phyloP scores from a whole-genome alignment of 53 echinoderm and acorn worm species.

The Holothuria leucospilota region DNA sequence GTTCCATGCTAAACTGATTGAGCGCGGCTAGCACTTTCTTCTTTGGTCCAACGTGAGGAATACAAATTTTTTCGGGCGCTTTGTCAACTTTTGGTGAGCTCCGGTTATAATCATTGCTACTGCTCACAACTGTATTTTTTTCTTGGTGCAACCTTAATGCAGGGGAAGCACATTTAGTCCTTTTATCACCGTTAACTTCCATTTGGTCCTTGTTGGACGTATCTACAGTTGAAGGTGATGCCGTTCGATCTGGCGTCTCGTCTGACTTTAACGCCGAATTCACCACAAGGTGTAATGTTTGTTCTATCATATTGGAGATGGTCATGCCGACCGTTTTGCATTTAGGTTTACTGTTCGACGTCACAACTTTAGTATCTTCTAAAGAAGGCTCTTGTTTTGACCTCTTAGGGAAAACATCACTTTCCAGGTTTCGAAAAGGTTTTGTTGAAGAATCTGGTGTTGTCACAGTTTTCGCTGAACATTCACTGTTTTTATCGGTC shows the following conservation, averaged over 20 bases:
- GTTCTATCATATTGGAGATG: slow-evolving; percentile 94
- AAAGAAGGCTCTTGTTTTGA: too few relatives aligned
- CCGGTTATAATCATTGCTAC: slow-evolving; percentile 16
- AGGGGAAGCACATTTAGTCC: neutral
- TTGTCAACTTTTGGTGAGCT: neutral
- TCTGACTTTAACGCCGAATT: slow-evolving; percentile 40
- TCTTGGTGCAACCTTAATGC: too few relatives aligned
- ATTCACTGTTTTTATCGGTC: neutral
- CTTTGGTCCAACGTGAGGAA: slow-evolving; percentile 44
- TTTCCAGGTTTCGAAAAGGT: too few relatives aligned
- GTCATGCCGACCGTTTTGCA: slow-evolving; percentile 70
- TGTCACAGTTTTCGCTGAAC: too few relatives aligned
- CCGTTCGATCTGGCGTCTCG: neutral
- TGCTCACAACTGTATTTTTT: neutral
- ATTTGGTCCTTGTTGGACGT: neutral
- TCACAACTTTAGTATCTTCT: too few relatives aligned
- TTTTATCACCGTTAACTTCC: neutral
- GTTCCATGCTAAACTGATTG: slow-evolving; percentile 36
- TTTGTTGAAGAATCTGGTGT: too few relatives aligned
- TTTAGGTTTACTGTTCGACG: too few relatives aligned
- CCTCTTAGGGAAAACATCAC: too few relatives aligned
- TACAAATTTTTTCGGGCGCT: neutral
- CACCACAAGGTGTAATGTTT: slow-evolving; percentile 77
- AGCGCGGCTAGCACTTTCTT: slow-evolving; percentile 37
- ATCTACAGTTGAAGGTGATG: neutral